These are phyloP conservation scores for Cirrhinus mrigala DNA, from an alignment of 2,797 vertebrate species.

Conservation along the genomic window DNA sequence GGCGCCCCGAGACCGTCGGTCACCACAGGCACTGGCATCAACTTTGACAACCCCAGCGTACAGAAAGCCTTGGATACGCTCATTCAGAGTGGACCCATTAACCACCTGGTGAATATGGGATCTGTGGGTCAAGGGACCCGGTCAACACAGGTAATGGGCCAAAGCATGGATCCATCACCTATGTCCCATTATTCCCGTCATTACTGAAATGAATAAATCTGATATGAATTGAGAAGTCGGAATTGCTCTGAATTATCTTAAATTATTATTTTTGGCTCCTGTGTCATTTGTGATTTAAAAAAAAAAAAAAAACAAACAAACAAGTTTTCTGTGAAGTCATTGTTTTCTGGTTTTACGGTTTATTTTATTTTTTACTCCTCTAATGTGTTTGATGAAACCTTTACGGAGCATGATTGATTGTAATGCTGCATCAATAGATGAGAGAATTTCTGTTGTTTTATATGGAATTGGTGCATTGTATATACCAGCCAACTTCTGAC, in stretches of 20 bases:
- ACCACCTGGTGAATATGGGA: conserved; percentile 86
- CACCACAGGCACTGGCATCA: conserved; percentile 84
- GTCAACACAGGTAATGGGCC: conserved; percentile 68
- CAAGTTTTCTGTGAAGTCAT: conserved; percentile 10
- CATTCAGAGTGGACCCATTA: conserved; percentile 95
- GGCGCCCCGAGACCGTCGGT: conserved; percentile 77
- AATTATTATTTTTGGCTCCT: conserved; percentile 32
- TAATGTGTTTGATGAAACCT: conserved; percentile 15
- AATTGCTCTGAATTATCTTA: conserved; percentile 17
- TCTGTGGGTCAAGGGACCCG: conserved; percentile 63
- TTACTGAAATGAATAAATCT: conserved; percentile 74
- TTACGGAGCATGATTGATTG: conserved; percentile 30
- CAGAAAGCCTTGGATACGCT: conserved; percentile 98
- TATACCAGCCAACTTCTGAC: conserved; percentile 44
- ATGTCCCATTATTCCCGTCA: conserved; percentile 90
- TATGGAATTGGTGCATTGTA: conserved; percentile 51
- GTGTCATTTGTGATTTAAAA: conserved; percentile 26
- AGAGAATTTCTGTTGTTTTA: conserved; percentile 50
- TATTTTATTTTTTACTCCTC: conserved; percentile 15
- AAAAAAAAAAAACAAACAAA: not conserved
- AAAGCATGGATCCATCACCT: conserved; percentile 62
- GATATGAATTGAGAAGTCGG: conserved; percentile 3
- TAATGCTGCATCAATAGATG: conserved; percentile 17
- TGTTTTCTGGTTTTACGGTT: conserved; percentile 36
- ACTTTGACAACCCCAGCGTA: conserved; percentile 98